Percentiles rank a stretch among this genome's conserved stretches.
Conservation (phyloP, 2,888 invertebrate genomes). For the Nomada goodeniana region DNA sequence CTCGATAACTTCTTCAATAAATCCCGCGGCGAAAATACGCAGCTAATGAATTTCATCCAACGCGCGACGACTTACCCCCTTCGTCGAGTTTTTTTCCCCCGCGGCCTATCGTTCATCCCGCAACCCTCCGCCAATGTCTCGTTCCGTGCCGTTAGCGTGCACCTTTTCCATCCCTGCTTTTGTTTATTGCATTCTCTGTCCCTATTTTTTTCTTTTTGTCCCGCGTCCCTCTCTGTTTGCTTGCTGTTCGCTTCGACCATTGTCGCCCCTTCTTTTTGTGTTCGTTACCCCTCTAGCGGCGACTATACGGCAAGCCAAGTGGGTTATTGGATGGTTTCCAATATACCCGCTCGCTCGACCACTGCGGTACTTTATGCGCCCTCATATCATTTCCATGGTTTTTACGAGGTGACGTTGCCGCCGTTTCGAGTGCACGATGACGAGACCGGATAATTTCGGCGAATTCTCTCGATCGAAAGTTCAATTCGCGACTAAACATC, state of each 20-base stretch:
- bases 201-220: neutral
- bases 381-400: slow-evolving; percentile 64
- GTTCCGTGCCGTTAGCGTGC: slow-evolving; percentile 21
- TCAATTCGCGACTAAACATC: neutral
- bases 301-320: slow-evolving; percentile 68
- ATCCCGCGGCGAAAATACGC: slow-evolving; percentile 30
- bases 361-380: slow-evolving; percentile 66
- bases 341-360: slow-evolving; percentile 67
- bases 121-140: slow-evolving; percentile 16
- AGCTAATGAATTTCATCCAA: slow-evolving; percentile 38
- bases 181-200: slow-evolving; percentile 32
- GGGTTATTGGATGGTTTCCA: slow-evolving; percentile 74
- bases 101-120: slow-evolving; percentile 34
- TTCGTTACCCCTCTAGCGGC: slow-evolving; percentile 51
- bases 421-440: neutral
- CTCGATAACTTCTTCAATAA: slow-evolving; percentile 39
- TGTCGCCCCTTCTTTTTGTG: slow-evolving; percentile 34
- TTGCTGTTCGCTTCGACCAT: neutral
- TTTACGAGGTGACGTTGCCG: slow-evolving; percentile 42
- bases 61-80: slow-evolving; percentile 19
- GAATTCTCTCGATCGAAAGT: slow-evolving; percentile 1
- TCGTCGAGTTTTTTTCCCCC: slow-evolving; percentile 2
- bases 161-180: slow-evolving; percentile 25
- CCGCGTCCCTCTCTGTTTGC: slow-evolving; percentile 9
- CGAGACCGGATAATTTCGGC: slow-evolving; percentile 15